phyloP scores from a whole-genome alignment of 2,797 vertebrate genomes.

The Sebastiscus tertius region DNA sequence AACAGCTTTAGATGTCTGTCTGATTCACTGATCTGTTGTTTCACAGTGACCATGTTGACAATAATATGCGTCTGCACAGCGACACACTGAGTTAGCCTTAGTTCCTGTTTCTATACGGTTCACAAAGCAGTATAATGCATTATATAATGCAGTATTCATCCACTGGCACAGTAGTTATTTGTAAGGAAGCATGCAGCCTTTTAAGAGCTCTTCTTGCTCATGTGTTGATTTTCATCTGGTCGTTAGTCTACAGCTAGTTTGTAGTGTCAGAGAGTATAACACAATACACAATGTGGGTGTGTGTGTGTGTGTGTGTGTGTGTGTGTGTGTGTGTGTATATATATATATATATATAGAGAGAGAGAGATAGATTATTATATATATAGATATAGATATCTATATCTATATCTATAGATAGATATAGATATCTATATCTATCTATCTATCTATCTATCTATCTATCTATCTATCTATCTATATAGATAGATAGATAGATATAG shows the following conservation, averaged over 20 bases:
- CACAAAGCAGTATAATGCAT: rapidly evolving
- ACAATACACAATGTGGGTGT: neutral
- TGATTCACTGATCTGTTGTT: neutral
- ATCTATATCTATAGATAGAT: no score
- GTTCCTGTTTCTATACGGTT: neutral
- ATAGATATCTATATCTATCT: no score
- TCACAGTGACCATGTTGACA: neutral
- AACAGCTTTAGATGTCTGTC: neutral
- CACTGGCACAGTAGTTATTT: neutral
- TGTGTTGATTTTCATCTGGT: neutral
- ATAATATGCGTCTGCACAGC: neutral
- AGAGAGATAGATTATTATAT: no score
- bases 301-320: neutral
- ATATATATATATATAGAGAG: no score
- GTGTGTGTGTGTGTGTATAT: no score
- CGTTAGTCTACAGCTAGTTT: neutral
- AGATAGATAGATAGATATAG: no score
- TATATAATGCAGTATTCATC: neutral
- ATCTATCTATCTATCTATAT: no score
- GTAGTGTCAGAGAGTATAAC: neutral
- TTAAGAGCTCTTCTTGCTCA: neutral
- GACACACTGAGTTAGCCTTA: neutral
- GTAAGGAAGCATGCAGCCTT: neutral
- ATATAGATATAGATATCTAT: no score
- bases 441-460: no score